These are phyloP conservation scores for Selenia dentaria DNA, from an alignment of 2,888 invertebrate genomes.

Conservation along the genomic window DNA sequence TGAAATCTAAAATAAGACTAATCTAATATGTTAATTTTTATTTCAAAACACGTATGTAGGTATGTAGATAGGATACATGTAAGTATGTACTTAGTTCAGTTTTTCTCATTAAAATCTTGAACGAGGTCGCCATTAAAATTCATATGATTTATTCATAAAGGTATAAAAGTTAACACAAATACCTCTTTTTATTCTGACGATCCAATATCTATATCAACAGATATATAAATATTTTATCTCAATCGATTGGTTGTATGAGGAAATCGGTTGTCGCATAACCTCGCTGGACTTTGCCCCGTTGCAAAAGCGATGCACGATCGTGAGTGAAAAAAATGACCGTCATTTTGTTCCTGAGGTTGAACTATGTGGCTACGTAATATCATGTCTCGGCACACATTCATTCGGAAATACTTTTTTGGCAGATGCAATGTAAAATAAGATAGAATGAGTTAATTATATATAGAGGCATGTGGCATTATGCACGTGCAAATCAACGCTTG, in stretches of 20 bases:
- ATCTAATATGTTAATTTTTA: too few relatives aligned
- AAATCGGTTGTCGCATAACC: background rate
- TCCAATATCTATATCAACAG: too few relatives aligned
- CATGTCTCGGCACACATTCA: background rate
- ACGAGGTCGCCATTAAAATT: too few relatives aligned
- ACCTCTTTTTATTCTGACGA: too few relatives aligned
- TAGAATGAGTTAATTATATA: constrained; percentile 11
- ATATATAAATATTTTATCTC: constrained; percentile 7
- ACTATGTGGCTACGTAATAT: background rate
- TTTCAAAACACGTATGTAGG: too few relatives aligned
- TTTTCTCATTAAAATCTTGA: too few relatives aligned
- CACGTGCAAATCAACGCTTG: background rate
- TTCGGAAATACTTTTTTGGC: constrained; percentile 12
- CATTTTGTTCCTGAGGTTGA: background rate
- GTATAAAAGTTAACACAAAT: too few relatives aligned
- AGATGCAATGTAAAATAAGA: constrained; percentile 1
- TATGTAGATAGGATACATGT: too few relatives aligned
- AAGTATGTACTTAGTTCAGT: too few relatives aligned
- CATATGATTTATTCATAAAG: too few relatives aligned
- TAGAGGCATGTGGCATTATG: background rate
- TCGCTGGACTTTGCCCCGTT: constrained; percentile 7
- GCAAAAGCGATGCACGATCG: background rate
- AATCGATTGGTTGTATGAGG: constrained; percentile 2
- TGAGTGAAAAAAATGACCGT: too few relatives aligned
- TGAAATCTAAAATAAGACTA: too few relatives aligned